A percentile compares a stretch with the other conserved stretches of the same genome.
phyloP scores from a whole-genome alignment of 2,113 vertebrate genomes.

The Carollia perspicillata region DNA sequence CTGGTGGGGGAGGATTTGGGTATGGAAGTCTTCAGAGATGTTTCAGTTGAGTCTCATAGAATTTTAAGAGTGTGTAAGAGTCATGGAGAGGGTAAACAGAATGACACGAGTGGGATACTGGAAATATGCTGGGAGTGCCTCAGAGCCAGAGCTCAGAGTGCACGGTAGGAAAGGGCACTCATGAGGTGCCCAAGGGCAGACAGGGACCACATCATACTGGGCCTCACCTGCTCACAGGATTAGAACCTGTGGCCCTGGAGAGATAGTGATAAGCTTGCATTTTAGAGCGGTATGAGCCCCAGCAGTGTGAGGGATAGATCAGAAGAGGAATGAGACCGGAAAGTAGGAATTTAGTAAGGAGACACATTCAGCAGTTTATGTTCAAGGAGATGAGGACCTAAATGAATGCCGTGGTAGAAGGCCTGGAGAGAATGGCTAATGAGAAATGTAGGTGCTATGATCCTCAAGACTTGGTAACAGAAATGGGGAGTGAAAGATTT shows the following conservation, averaged over 20 bases:
- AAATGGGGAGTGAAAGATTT: not conserved
- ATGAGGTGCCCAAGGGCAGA: not conserved
- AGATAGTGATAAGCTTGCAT: not conserved
- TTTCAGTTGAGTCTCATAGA: not conserved
- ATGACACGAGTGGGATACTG: not conserved
- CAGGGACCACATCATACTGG: not conserved
- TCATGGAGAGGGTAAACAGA: not conserved
- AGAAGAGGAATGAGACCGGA: not conserved
- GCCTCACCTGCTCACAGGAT: not conserved
- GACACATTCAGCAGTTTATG: not conserved
- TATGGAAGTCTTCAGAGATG: not conserved
- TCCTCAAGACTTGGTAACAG: not conserved
- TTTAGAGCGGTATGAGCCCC: not conserved
- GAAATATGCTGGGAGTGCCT: not conserved
- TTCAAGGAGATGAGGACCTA: not conserved
- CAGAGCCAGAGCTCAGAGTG: not conserved
- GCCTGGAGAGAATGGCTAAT: not conserved
- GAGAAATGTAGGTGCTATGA: not conserved
- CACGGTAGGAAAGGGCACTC: rapidly evolving
- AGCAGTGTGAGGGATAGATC: not conserved
- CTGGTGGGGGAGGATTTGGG: not conserved
- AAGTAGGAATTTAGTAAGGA: not conserved
- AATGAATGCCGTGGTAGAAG: not conserved
- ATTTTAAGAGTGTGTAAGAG: not conserved
- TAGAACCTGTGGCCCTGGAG: not conserved